Conservation (phyloP, 2,113 vertebrate genomes). For the Oenanthe oenanthe region DNA sequence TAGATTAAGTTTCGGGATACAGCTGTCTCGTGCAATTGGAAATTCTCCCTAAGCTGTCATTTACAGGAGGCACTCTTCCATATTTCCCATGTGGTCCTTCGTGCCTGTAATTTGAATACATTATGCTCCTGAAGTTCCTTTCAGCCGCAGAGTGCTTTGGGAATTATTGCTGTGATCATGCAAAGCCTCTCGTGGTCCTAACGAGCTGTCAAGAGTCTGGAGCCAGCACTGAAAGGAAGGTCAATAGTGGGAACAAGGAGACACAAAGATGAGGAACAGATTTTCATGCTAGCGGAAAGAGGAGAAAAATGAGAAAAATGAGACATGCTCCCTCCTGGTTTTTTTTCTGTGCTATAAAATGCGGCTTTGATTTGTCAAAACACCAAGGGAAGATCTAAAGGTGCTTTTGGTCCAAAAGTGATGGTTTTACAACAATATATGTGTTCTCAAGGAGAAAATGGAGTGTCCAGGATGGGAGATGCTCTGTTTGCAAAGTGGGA, state of each 20-base stretch:
- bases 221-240: not conserved
- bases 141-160: not conserved
- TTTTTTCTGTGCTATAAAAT: not conserved
- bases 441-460: not conserved
- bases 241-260: not conserved
- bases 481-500: not conserved
- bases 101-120: slow-evolving; percentile 60
- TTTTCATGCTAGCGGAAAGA: not conserved
- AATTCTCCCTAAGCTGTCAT: slow-evolving; percentile 50
- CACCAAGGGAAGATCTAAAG: not conserved
- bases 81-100: slow-evolving; percentile 45
- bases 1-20: slow-evolving; percentile 46
- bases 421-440: not conserved
- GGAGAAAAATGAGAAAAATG: not conserved
- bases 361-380: not conserved
- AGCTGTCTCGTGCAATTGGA: slow-evolving; percentile 58
- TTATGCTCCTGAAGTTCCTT: slow-evolving; percentile 24
- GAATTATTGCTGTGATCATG: slow-evolving; percentile 47
- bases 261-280: not conserved
- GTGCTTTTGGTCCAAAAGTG: not conserved
- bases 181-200: slow-evolving; percentile 22
- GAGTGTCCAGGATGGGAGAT: not conserved
- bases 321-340: not conserved
- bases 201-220: slow-evolving; percentile 25
- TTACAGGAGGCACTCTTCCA: slow-evolving; percentile 32